phyloP scores from a whole-genome alignment of 23 tunicate genomes.

The Diplosoma virens region DNA sequence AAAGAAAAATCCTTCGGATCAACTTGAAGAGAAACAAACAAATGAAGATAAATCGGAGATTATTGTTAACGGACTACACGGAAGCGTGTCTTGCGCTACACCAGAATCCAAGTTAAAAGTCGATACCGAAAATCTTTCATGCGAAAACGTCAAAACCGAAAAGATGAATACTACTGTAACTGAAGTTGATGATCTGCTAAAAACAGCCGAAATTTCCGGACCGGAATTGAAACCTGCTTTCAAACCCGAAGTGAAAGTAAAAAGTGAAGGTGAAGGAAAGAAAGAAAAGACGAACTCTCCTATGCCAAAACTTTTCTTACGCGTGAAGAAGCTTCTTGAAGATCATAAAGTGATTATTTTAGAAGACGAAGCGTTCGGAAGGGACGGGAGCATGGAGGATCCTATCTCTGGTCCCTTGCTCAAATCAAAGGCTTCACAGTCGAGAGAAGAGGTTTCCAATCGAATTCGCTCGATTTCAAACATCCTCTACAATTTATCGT shows the following conservation, averaged over 20 bases:
- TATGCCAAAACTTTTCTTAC: not conserved
- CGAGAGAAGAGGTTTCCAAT: conserved; percentile 40
- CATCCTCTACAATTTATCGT: conserved; percentile 67
- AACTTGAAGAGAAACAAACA: too few species aligned
- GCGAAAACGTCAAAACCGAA: too few species aligned
- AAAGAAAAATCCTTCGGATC: too few species aligned
- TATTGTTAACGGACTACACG: too few species aligned
- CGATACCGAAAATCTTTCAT: too few species aligned
- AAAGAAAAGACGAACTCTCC: not conserved
- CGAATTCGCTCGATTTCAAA: conserved; percentile 66
- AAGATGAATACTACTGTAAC: too few species aligned
- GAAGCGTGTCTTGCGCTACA: too few species aligned
- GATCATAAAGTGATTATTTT: conserved; percentile 60
- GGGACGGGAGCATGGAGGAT: conserved; percentile 43
- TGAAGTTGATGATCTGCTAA: too few species aligned
- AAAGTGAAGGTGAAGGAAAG: not conserved
- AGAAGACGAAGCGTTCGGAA: conserved; percentile 74
- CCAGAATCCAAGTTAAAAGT: too few species aligned
- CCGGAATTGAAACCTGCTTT: not conserved
- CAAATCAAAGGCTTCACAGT: conserved; percentile 13
- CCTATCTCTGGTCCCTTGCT: conserved; percentile 32
- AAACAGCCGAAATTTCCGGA: too few species aligned
- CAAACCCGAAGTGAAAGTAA: not conserved
- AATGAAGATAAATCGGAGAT: too few species aligned
- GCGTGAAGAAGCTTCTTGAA: conserved; percentile 34